Percentiles rank a stretch among this genome's conserved stretches.
These are phyloP conservation scores for Isurus oxyrinchus DNA, from an alignment of 2,113 vertebrate genomes.

Conservation along the genomic window DNA sequence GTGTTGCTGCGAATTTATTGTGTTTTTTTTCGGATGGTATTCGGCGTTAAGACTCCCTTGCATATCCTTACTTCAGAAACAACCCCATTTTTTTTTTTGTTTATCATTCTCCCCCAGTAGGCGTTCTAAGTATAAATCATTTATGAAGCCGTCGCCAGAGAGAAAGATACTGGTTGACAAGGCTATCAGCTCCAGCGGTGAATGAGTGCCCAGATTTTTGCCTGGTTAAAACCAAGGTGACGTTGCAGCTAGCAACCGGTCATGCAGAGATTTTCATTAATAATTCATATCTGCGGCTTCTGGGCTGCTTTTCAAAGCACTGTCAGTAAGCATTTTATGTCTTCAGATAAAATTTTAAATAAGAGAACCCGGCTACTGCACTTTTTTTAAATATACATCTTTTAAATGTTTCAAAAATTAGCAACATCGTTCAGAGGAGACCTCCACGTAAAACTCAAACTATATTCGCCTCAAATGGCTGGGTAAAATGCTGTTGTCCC, in stretches of 20 bases:
- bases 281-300: constrained; percentile 66
- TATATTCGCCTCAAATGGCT: neutral
- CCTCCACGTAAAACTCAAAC: neutral
- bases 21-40: too few relatives aligned
- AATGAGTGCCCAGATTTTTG: constrained; percentile 42
- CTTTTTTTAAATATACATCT: neutral
- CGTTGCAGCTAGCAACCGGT: constrained; percentile 47
- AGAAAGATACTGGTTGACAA: constrained; percentile 38
- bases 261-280: constrained; percentile 64
- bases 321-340: constrained; percentile 64
- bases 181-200: constrained; percentile 14
- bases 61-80: neutral
- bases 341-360: constrained; percentile 46
- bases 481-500: neutral
- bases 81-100: neutral
- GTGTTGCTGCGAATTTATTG: neutral
- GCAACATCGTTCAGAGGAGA: neutral
- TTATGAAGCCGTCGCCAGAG: constrained; percentile 32
- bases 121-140: neutral
- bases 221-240: constrained; percentile 59
- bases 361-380: neutral
- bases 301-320: constrained; percentile 60
- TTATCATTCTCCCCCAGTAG: neutral
- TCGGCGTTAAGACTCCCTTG: neutral
- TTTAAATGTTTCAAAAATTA: neutral